phyloP scores from a whole-genome alignment of 2,797 vertebrate genomes.

The Lacerta bilineata region DNA sequence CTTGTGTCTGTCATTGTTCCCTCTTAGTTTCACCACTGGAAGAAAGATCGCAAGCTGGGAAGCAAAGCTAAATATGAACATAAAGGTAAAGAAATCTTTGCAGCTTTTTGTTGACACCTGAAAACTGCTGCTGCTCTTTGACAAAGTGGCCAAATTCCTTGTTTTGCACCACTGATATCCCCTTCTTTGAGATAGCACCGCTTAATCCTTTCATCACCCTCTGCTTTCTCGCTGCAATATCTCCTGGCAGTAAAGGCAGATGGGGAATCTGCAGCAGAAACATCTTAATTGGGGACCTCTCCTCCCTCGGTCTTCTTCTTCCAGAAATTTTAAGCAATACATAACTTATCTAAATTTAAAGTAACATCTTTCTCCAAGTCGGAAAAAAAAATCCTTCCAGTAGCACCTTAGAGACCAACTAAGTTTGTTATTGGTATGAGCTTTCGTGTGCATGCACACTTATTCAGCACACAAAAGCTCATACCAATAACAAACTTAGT shows the following conservation, averaged over 20 bases:
- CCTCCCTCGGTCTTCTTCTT: no score
- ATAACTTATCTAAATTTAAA: no score
- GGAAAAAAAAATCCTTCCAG: no score
- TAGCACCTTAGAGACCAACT: no score
- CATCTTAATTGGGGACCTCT: no score
- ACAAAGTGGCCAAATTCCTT: not conserved
- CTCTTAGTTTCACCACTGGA: slow-evolving; percentile 39
- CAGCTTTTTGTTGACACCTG: not conserved
- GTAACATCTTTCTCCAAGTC: no score
- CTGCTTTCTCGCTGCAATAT: not conserved
- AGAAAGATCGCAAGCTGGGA: slow-evolving; percentile 13
- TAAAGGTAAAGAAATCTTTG: slow-evolving; percentile 57
- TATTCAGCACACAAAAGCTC: no score
- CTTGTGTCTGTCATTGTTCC: not conserved
- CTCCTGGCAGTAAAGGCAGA: not conserved
- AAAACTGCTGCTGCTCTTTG: not conserved
- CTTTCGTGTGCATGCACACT: no score
- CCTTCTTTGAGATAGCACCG: not conserved
- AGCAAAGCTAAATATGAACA: slow-evolving; percentile 42
- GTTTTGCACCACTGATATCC: not conserved
- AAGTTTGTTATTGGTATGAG: no score
- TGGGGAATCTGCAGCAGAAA: not conserved
- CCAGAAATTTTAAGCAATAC: not conserved
- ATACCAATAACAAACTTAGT: no score
- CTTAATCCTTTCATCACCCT: not conserved